A percentile compares a stretch with the other conserved stretches of the same genome.
These are phyloP conservation scores for Eupelmus urozonus DNA, from an alignment of 2,888 invertebrate species.

Conservation along the genomic window DNA sequence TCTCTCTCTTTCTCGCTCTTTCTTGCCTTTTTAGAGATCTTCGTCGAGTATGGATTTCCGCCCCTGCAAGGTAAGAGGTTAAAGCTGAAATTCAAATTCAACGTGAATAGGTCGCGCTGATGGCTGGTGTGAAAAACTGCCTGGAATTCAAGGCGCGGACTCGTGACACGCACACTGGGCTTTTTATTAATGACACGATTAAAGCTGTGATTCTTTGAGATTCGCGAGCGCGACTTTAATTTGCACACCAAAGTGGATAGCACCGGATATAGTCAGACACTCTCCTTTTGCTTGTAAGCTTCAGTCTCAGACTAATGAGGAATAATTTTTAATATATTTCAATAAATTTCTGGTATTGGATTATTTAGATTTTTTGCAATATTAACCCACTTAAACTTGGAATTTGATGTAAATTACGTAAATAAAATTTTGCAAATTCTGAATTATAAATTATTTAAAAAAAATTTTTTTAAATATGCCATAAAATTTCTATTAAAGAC, in stretches of 20 bases:
- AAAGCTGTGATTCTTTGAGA: not conserved
- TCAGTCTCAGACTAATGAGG: not conserved
- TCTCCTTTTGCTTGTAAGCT: not conserved
- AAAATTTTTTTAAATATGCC: no score
- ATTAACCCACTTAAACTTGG: no score
- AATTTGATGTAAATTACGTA: no score
- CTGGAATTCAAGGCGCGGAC: conserved; percentile 22
- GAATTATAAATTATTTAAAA: no score
- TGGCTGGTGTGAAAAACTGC: conserved; percentile 45
- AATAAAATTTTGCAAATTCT: no score
- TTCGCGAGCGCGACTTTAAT: no score
- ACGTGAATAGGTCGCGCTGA: conserved; percentile 35
- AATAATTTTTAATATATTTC: no score
- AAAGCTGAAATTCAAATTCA: conserved; percentile 61
- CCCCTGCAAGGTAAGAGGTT: conserved; percentile 66
- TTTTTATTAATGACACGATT: conserved; percentile 4
- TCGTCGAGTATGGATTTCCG: conserved; percentile 65
- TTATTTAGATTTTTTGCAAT: no score
- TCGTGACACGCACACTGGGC: not conserved
- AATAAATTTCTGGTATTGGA: no score
- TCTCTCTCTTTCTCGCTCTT: not conserved
- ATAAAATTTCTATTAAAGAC: no score
- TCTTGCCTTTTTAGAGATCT: conserved; percentile 62
- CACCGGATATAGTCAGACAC: not conserved
- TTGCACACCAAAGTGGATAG: not conserved